phyloP scores from a whole-genome alignment of 2,797 vertebrate species.

The Sylvilagus floridanus region DNA sequence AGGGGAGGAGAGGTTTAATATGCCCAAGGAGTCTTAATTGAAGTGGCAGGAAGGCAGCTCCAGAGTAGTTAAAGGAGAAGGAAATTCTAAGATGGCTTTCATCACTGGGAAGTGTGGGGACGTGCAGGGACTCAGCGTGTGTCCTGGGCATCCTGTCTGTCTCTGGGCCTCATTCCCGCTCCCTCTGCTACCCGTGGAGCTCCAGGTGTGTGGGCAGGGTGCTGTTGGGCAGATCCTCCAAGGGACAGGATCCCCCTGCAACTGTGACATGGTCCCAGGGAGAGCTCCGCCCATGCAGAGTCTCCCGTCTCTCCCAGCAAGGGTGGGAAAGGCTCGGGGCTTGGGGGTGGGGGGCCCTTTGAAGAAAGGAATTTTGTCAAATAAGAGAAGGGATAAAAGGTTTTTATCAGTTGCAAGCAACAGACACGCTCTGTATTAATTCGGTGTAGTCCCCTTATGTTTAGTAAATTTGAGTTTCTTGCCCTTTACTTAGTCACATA shows the following conservation, averaged over 20 bases:
- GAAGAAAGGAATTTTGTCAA: not conserved
- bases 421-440: not conserved
- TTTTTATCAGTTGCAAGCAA: not conserved
- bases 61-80: not conserved
- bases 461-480: not conserved
- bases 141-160: not conserved
- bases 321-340: too few relatives aligned
- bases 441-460: not conserved
- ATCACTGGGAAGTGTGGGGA: not conserved
- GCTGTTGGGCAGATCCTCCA: not conserved
- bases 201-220: not conserved
- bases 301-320: rapidly evolving
- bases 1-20: not conserved
- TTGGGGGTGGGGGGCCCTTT: not conserved
- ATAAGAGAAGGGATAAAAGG: not conserved
- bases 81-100: not conserved
- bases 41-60: not conserved
- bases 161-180: not conserved
- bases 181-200: not conserved
- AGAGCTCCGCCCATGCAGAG: not conserved
- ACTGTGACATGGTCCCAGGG: not conserved
- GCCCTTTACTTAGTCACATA: not conserved
- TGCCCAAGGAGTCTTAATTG: not conserved
- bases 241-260: not conserved
- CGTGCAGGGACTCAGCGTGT: rapidly evolving